Base-by-base conservation (phyloP, 1,140 invertebrate species). In the Cyclargus thomasi region DNA sequence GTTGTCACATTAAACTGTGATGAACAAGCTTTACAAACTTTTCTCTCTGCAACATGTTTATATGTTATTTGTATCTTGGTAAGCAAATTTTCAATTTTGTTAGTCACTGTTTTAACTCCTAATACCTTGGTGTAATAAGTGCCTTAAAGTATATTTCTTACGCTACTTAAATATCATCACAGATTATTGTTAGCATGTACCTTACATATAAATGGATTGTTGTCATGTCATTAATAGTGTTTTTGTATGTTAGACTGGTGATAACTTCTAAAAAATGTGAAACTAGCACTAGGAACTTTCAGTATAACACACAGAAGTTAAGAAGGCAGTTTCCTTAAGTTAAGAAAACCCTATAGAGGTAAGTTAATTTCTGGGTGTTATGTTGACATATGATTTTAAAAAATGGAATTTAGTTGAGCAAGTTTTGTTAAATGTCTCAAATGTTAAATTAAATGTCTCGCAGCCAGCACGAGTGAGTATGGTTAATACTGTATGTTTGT, bases 141-240 rank as follows among this genome's bases (percentile, higher is more conserved):
- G 39, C 10, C 39, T 47, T 47, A 47, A 29, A 14, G 4, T 47
- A 47, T 47, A 59, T 10, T 11, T 20, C 55, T 59, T 59, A 59
- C 14, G 20, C 55, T 59, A 59, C 18, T 59, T 59, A 59, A 20
- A 21, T 11, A 59, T 59, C 55, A 59, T 59, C 55, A 59, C 55
- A 59, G 55, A 20, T 59, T 59, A 59, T 59, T 20, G 39, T 47
- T 47, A 47, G 14, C 39, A 47, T 47, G 14, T 47, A 47, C 39
- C 39, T 47, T 47, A 47, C 14, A 47, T 47, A 47, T 8, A 8
- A 47, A 47, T 47, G 3, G 39, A 47, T 14, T 47, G 39, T 47
- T 47, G 39, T 47, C 39, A 47, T 47, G 39, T 47, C 14, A 47
- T 14, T 4, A 11, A 14, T 47, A 14, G 39, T 47, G 39, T 11